Base-by-base conservation (phyloP, 2,113 vertebrate genomes). In the Pluvialis apricaria region DNA sequence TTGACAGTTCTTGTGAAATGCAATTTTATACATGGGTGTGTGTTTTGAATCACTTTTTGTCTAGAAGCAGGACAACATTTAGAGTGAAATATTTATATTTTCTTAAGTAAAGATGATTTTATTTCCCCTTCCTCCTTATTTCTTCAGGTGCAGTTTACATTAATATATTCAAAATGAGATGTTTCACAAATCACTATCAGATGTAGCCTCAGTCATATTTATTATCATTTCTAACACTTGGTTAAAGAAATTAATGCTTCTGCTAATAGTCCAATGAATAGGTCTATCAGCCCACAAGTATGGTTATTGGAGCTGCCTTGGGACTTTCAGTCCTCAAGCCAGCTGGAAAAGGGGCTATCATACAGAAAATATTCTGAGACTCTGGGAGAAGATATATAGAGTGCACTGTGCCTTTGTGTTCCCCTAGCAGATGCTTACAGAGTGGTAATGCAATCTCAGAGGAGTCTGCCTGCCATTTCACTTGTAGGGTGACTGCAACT, bases 391-490 rank as follows among this genome's bases (percentile, higher is more conserved):
- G 64, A 81, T 68, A 78, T 85, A 92, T 55, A 42, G 57, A 92
- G 87, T 90, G 76, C 49, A 42, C 31, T 68, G 85, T 60, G 82
- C 87, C 72, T 90, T 19, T 89, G 69, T 62, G 76, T 22, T 95
- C 82, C 94, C 93, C 61, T 31, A 88, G 88, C 94, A 97, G 94
- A 93, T 95, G 92, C 93, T 95, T 65, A 17, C 80, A 70, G 91
- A 94, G 79, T 34, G 21, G 86, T 78, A 66, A 92, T 25, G 25
- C 52, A 65, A 42, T 92, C 95, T 97, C 94, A 2, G 57, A 94
- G 95, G 94, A 91, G 29, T 40, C 44, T 79, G 77, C 10, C 40
- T 97, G 93, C 92, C 90, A 75, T 94, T 93, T 85, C 82, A 71
- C 82, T 94, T 77, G 75, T 61, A 71, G 95, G 88, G 91, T 87